Base-by-base conservation (phyloP, 2,888 invertebrate genomes). In the Smittia sp. region DNA sequence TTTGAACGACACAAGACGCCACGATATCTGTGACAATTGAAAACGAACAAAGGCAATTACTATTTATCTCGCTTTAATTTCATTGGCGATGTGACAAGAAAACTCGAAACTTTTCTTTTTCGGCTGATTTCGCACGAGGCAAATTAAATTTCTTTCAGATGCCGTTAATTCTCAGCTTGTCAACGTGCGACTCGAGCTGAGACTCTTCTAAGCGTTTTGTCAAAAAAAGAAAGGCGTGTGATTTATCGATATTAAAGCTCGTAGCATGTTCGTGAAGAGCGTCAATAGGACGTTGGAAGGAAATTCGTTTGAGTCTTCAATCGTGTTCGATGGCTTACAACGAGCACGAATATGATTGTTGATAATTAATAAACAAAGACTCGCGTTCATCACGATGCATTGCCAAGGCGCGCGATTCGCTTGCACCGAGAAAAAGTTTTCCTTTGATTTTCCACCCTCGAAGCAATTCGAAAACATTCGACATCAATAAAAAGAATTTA, bases 1-100 rank as follows among this genome's bases (percentile, higher is more conserved):
- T n/a, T 46, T n/a, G n/a, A 22, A 58, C 11, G 58, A 58, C 58
- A 58, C 2, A 22, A 58, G 58, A 20, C n/a, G 46, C 22, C 22
- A 58, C 20, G 18, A n/a, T n/a, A n/a, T n/a, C n/a, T n/a, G n/a
- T n/a, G n/a, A n/a, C 18, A 22, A 58, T 58, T 18, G 58, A 7
- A 58, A 22, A 20, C 22, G 58, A 63, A 63, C 63, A 69, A 62
- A 72, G 58, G 32, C 62, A 72, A 58, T 62, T 72, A 58, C 39
- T 69, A 58, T 7, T 6, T 32, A 66, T n/a, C 69, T 69, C 69
- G 52, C 54, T 72, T 72, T 15, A 24, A 32, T 32, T 62, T 72
- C 62, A 72, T 72, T 72, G 72, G 72, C 72, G 62, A 62, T 72
- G 27, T 72, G 72, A 72, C 72, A 72, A 72, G 32, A 67, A 67